phyloP scores from a whole-genome alignment of 2,888 invertebrate species.

The Galeopsomyia nigrocyanea region DNA sequence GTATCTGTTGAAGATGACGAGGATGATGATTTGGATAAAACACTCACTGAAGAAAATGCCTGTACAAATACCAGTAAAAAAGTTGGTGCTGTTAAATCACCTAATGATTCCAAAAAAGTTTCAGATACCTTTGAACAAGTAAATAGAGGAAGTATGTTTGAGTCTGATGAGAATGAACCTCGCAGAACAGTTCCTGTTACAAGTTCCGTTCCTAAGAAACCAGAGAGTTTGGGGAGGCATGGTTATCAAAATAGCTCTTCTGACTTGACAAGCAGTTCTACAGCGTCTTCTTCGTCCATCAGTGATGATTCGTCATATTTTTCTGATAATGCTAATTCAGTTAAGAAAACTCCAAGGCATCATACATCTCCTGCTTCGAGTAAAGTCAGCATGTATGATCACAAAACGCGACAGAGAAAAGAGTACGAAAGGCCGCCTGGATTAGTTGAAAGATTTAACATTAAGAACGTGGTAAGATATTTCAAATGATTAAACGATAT shows the following conservation, averaged over 20 bases:
- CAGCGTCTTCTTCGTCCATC: constrained; percentile 56
- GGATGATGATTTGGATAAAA: constrained; percentile 6
- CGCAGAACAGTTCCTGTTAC: constrained; percentile 51
- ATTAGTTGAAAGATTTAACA: constrained; percentile 60
- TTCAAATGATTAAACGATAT: constrained; percentile 3
- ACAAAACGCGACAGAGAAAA: constrained; percentile 58
- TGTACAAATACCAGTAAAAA: constrained; percentile 19
- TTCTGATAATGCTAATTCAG: constrained; percentile 53
- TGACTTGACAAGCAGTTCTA: constrained; percentile 52
- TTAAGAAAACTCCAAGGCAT: constrained; percentile 50
- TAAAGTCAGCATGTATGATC: constrained; percentile 62
- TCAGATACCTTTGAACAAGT: constrained; percentile 37
- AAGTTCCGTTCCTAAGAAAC: constrained; percentile 52
- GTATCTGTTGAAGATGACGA: constrained; percentile 3
- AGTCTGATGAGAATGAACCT: constrained; percentile 53
- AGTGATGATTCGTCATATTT: constrained; percentile 65
- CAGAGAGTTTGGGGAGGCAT: constrained; percentile 56
- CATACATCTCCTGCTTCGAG: constrained; percentile 49
- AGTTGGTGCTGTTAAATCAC: constrained; percentile 8
- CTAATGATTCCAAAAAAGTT: constrained; percentile 26
- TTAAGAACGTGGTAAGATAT: constrained; percentile 57
- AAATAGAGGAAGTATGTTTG: constrained; percentile 34
- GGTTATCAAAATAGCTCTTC: constrained; percentile 60
- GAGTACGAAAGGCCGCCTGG: constrained; percentile 58
- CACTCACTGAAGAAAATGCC: constrained; percentile 8